Evolutionary conservation across 1,140 invertebrate genomes (phyloP), one percentile per base, ranked within the genome.

Genomic region (Microplitis demolitor): DNA sequence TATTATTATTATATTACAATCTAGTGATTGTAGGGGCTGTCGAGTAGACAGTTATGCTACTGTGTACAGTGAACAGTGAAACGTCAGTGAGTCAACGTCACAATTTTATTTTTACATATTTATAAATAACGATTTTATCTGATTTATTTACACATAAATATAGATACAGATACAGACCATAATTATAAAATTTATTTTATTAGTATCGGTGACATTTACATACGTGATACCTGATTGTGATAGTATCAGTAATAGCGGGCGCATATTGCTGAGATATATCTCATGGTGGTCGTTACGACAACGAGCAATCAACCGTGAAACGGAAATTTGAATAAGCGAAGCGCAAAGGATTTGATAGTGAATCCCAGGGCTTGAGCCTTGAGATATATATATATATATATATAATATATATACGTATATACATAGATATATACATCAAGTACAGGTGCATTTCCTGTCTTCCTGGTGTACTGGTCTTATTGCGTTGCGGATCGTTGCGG

Each of bases 271-370:
- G 13, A 64, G 62, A 64, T 13, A 64, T 64, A 45, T n/a, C 14
- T 24, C 24, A 24, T 24, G n/a, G 24, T 64, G 33, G 39, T 64
- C 39, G 39, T 64, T 64, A 50, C 62, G 31, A 61, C 16, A 35
- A 66, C 37, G 39, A 33, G 64, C 66, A 69, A 75, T 75, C 74
- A 51, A 35, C 58, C 34, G 74, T 73, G 62, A 62, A 75, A 72
- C 67, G 63, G 67, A 70, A 75, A 73, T 75, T 75, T 72, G 68
- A 68, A 70, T 62, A 14, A 75, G 33, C 66, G 66, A 58, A 69
- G 51, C 66, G 66, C 33, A 45, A 24, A 68, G 33, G 58, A 75
- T 70, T 69, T 53, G 61, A 72, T 75, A 56, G 66, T 33, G 35
- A 71, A 75, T 72, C 68, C 63, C n/a, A 66, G 67, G 16, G 50